Conservation (phyloP, 2,888 invertebrate genomes). For the Sipha maydis region DNA sequence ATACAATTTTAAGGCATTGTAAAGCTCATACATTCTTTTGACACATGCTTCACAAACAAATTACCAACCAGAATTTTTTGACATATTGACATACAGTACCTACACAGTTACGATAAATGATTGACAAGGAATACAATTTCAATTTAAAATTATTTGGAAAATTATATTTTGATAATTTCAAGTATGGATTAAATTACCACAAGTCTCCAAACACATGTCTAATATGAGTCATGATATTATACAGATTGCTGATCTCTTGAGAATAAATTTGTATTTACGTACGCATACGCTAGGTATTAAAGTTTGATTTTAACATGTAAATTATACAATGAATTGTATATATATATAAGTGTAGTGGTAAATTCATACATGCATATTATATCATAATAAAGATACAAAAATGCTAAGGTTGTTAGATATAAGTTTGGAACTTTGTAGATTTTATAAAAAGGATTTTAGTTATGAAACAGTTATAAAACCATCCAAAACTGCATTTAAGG, state of each 20-base stretch:
- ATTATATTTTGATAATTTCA: background rate
- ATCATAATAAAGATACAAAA: background rate
- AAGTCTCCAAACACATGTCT: background rate
- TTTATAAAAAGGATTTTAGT: background rate
- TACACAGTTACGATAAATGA: background rate
- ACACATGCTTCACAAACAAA: background rate
- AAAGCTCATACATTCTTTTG: background rate
- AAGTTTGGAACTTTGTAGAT: background rate
- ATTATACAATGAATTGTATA: background rate
- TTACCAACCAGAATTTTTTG: background rate
- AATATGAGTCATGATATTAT: background rate
- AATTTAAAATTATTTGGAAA: background rate
- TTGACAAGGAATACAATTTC: background rate
- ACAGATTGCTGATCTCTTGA: background rate
- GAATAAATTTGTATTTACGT: background rate
- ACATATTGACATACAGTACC: too few species aligned
- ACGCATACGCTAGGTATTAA: background rate
- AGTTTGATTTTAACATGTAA: slow-evolving; percentile 6
- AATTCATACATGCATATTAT: background rate
- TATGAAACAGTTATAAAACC: background rate
- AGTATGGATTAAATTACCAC: slow-evolving; percentile 1
- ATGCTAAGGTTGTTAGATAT: background rate
- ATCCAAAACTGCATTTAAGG: background rate
- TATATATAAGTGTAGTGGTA: too few species aligned
- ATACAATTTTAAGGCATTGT: background rate